Evolutionary conservation across 35 echinoderm and acorn worm genomes (phyloP).

Genomic region (Holothuria glaberrima): DNA sequence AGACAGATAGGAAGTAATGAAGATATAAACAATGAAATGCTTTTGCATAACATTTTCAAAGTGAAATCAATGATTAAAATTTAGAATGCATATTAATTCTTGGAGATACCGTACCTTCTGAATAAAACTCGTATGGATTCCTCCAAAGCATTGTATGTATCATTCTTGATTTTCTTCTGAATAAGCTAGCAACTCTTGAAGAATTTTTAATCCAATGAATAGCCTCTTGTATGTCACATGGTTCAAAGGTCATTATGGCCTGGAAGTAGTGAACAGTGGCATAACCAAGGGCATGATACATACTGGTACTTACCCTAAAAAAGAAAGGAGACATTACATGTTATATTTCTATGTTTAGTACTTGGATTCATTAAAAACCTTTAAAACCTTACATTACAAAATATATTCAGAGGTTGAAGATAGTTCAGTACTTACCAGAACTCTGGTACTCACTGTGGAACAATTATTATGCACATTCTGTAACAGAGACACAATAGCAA

Average conservation of each 20-base stretch:
- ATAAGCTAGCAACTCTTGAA: conserved; percentile 76
- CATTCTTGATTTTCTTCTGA: conserved; percentile 73
- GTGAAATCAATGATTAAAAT: too few species aligned
- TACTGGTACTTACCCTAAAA: conserved; percentile 80
- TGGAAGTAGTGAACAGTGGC: conserved; percentile 93
- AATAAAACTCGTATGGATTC: conserved; percentile 86
- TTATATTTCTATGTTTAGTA: neutral
- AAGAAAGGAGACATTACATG: neutral
- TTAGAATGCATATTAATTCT: too few species aligned
- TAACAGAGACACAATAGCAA: too few species aligned
- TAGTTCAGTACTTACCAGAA: neutral
- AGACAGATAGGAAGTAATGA: too few species aligned
- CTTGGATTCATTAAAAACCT: too few species aligned
- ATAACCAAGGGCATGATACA: conserved; percentile 95
- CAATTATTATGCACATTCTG: too few species aligned
- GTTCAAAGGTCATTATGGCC: conserved; percentile 99
- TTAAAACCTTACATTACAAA: neutral
- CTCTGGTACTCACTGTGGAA: too few species aligned
- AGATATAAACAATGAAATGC: too few species aligned
- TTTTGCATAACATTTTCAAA: too few species aligned
- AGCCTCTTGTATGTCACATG: conserved; percentile 84
- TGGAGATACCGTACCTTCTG: conserved; percentile 65
- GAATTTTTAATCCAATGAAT: conserved; percentile 90
- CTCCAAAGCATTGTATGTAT: conserved; percentile 78
- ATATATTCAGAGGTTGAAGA: neutral